Percentiles rank a stretch among this genome's conserved stretches.
phyloP scores from a whole-genome alignment of 2,113 vertebrate species.

The Etheostoma cragini region DNA sequence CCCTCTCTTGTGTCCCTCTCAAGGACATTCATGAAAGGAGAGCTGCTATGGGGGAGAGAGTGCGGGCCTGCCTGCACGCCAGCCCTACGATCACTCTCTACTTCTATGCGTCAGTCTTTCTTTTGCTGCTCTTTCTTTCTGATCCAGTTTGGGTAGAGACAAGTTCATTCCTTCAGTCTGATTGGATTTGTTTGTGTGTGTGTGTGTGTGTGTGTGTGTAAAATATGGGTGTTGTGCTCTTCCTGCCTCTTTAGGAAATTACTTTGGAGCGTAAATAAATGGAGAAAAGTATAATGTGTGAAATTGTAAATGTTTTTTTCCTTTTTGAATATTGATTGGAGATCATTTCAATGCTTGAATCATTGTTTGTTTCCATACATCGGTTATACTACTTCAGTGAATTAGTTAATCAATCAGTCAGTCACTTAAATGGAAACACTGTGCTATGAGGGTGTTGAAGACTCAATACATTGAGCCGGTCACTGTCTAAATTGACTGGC shows the following conservation, averaged over 20 bases:
- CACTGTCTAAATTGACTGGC: slow-evolving; percentile 55
- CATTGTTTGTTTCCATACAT: background rate
- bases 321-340: slow-evolving; percentile 7
- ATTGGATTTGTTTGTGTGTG: slow-evolving; percentile 70
- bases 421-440: slow-evolving; percentile 53
- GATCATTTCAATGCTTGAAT: background rate
- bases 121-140: slow-evolving; percentile 69
- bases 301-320: slow-evolving; percentile 11
- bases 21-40: slow-evolving; percentile 89
- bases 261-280: slow-evolving; percentile 55
- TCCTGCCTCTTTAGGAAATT: slow-evolving; percentile 42
- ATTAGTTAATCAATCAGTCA: slow-evolving; percentile 56
- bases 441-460: slow-evolving; percentile 45
- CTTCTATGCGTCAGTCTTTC: slow-evolving; percentile 66
- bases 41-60: slow-evolving; percentile 64
- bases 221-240: slow-evolving; percentile 45
- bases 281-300: slow-evolving; percentile 22
- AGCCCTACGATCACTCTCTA: slow-evolving; percentile 61
- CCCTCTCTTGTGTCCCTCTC: slow-evolving; percentile 86
- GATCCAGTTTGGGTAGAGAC: slow-evolving; percentile 72
- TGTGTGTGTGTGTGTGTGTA: slow-evolving; percentile 40
- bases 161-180: slow-evolving; percentile 71
- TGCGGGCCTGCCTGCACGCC: slow-evolving; percentile 49
- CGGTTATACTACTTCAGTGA: slow-evolving; percentile 39
- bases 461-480: slow-evolving; percentile 66